These are phyloP conservation scores for Pandemis heparana DNA, from an alignment of 2,888 invertebrate species.

Conservation along the genomic window DNA sequence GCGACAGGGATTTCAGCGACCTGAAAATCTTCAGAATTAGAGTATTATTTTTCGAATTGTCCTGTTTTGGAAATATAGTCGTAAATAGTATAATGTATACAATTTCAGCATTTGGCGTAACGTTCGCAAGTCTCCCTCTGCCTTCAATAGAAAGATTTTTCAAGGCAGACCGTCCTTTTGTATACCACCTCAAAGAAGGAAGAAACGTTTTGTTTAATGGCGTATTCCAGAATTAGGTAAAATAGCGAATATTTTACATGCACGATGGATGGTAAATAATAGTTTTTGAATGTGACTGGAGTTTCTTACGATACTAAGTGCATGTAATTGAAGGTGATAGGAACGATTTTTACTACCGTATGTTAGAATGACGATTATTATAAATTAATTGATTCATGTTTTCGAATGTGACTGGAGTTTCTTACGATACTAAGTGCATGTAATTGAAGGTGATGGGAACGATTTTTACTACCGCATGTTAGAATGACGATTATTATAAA, in stretches of 20 bases:
- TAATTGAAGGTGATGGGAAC: not conserved
- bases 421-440: not conserved
- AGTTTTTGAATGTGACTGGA: not conserved
- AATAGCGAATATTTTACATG: not conserved
- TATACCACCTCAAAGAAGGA: constrained; percentile 1
- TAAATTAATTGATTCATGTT: too few relatives aligned
- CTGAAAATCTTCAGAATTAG: not conserved
- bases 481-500: too few relatives aligned
- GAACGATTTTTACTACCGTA: not conserved
- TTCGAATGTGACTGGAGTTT: not conserved
- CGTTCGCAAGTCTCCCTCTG: not conserved
- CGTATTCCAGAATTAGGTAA: not conserved
- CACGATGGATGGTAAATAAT: not conserved
- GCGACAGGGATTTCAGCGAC: not conserved
- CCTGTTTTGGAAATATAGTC: not conserved
- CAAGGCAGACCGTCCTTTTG: not conserved
- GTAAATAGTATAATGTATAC: not conserved
- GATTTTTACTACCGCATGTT: not conserved
- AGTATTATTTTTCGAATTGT: not conserved
- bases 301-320: not conserved
- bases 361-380: too few relatives aligned
- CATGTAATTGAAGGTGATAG: not conserved
- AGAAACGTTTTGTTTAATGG: constrained; percentile 2
- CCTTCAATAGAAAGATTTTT: constrained; percentile 1
- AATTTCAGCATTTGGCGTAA: constrained; percentile 1